Conservation (phyloP, 2,113 vertebrate genomes). For the Pithys albifrons region DNA sequence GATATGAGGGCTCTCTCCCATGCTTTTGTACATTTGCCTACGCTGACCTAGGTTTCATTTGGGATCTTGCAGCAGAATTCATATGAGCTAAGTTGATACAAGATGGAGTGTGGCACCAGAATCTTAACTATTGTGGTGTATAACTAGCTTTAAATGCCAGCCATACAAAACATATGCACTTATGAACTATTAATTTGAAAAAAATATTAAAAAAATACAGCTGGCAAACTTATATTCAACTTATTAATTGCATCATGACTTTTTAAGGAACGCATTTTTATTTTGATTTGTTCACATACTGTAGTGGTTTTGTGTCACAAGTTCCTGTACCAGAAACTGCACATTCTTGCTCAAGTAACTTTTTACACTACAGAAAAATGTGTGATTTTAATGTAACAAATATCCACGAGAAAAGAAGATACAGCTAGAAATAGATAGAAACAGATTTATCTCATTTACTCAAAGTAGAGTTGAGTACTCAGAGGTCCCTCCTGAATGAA, state of each 20-base stretch:
- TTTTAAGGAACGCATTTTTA: not conserved
- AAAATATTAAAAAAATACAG: not conserved
- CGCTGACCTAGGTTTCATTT: not conserved
- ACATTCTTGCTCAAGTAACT: not conserved
- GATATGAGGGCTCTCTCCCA: not conserved
- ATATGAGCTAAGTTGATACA: not conserved
- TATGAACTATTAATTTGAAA: not conserved
- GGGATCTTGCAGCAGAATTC: not conserved
- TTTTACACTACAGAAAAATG: not conserved
- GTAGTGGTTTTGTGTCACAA: not conserved
- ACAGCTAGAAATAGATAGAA: not conserved
- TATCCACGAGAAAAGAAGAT: not conserved
- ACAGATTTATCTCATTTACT: not conserved
- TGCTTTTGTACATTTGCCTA: not conserved
- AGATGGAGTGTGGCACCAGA: not conserved
- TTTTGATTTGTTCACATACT: not conserved
- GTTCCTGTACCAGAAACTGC: not conserved
- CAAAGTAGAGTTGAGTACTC: not conserved
- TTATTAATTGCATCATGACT: not conserved
- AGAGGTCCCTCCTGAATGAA: not conserved
- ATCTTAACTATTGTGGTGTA: not conserved
- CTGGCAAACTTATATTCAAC: not conserved
- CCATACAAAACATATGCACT: not conserved
- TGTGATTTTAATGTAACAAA: not conserved
- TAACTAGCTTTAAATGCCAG: constrained; percentile 15